Conservation (phyloP, 2,888 invertebrate species). For the Linnaemya tessellans region DNA sequence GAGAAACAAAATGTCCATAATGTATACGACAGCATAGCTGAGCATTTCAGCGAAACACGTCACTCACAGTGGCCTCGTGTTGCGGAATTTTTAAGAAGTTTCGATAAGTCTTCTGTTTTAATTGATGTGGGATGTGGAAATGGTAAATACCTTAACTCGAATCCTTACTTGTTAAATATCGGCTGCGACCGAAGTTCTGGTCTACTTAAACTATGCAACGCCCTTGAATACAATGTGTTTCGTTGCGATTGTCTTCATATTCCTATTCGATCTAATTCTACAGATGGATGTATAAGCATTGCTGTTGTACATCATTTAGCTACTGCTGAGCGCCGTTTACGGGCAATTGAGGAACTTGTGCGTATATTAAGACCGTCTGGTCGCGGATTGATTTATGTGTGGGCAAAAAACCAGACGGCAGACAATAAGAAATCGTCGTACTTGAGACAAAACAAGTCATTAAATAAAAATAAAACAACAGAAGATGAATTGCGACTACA, state of each 20-base stretch:
- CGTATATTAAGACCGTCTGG: constrained; percentile 90
- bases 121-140: constrained; percentile 99
- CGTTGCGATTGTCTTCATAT: constrained; percentile 90
- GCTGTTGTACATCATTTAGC: constrained; percentile 98
- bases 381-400: constrained; percentile 94
- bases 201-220: constrained; percentile 86
- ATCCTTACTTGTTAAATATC: constrained; percentile 84
- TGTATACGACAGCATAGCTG: constrained; percentile 97
- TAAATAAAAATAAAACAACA: constrained; percentile 82
- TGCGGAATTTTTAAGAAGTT: constrained; percentile 88
- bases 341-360: constrained; percentile 90
- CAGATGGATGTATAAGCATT: constrained; percentile 95
- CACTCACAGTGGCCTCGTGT: constrained; percentile 98
- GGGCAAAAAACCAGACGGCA: constrained; percentile 95
- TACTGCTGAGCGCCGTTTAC: constrained; percentile 89
- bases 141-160: constrained; percentile 93
- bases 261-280: constrained; percentile 87
- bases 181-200: constrained; percentile 92
- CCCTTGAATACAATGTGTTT: constrained; percentile 87
- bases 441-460: constrained; percentile 86
- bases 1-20: constrained; percentile 91
- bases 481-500: constrained; percentile 80
- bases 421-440: constrained; percentile 87
- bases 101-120: constrained; percentile 88
- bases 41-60: constrained; percentile 96